Evolutionary conservation across 2,888 invertebrate genomes (phyloP), one percentile per base, ranked within the genome.

Genomic region (Meta bourneti): DNA sequence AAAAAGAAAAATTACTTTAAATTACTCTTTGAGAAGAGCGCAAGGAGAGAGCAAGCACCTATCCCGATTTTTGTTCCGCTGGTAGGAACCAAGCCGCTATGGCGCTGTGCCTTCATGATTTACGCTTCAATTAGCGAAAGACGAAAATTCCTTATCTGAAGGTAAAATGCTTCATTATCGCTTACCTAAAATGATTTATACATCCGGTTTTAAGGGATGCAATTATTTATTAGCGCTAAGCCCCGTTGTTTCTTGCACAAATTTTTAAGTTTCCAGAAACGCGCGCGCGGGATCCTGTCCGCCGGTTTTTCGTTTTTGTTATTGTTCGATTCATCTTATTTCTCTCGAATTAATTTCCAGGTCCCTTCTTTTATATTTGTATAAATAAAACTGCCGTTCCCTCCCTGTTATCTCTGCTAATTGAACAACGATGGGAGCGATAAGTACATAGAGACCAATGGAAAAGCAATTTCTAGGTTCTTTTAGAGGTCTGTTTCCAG

Each of bases 161-260:
- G 89, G 82, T 82, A 89, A 89, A 89, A 89, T 82, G 89, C 89
- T 89, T 89, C 89, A 89, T 89, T 89, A 89, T 89, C 89, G 89
- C 89, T 89, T 77, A 82, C 82, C 89, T 51, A 72, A 81, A 89
- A 89, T 89, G 89, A 89, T 89, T 89, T 89, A 89, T 89, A 89
- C 89, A 89, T 89, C 89, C 89, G 89, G 89, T 89, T 89, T 89
- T 89, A 89, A 89, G 82, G 89, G 70, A 82, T 77, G 89, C 89
- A 89, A 89, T 89, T 89, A 89, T 89, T 89, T 89, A 89, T 89
- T 89, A 89, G 89, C 89, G 82, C 77, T 89, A 89, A 89, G 89
- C 89, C 79, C 71, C 77, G 82, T 51, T 81, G 34, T 74, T 70
- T 78, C 71, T 82, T 82, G 82, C 75, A 82, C 81, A 82, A 89